Percentiles rank a stretch among this genome's conserved stretches.
Evolutionary conservation across 2,797 vertebrate species (phyloP).

Genomic region (Limnodromus scolopaceus): DNA sequence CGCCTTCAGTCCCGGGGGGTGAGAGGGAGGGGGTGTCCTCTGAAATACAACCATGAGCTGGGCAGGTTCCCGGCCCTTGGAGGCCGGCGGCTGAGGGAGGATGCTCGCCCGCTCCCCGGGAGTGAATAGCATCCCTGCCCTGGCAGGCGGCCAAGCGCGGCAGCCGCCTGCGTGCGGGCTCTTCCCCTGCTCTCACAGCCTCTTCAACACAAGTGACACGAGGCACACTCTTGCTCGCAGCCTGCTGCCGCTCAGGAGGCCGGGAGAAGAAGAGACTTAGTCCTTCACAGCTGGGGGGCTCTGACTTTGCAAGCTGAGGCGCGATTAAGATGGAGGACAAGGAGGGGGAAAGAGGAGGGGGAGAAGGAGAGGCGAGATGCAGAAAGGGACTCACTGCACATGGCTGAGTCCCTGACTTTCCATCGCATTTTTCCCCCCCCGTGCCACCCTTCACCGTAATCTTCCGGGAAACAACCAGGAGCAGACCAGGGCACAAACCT

Average conservation of each 20-base stretch:
- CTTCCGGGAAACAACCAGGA: not conserved
- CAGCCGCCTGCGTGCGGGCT: not conserved
- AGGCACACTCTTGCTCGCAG: slow-evolving; percentile 39
- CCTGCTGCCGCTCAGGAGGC: not conserved
- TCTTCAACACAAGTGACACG: not conserved
- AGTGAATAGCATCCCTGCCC: not conserved
- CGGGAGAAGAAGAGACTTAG: slow-evolving; percentile 27
- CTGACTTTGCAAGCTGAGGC: slow-evolving; percentile 34
- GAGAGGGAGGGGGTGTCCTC: not conserved
- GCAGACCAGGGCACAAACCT: not conserved
- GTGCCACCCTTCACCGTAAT: not conserved
- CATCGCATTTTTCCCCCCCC: accelerated
- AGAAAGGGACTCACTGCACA: not conserved
- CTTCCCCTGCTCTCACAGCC: slow-evolving; percentile 1
- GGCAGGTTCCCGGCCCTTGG: not conserved
- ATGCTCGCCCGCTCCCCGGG: not conserved
- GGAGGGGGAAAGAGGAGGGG: not conserved
- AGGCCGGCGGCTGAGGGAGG: not conserved
- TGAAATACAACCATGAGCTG: not conserved
- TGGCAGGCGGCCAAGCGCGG: slow-evolving; percentile 26
- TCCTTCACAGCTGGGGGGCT: slow-evolving; percentile 54
- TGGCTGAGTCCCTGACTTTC: not conserved
- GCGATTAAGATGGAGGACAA: not conserved
- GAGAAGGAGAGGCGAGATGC: not conserved
- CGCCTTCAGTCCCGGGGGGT: not conserved